Base-by-base conservation (phyloP, 2,888 invertebrate species). In the Lochmaea crataegi region DNA sequence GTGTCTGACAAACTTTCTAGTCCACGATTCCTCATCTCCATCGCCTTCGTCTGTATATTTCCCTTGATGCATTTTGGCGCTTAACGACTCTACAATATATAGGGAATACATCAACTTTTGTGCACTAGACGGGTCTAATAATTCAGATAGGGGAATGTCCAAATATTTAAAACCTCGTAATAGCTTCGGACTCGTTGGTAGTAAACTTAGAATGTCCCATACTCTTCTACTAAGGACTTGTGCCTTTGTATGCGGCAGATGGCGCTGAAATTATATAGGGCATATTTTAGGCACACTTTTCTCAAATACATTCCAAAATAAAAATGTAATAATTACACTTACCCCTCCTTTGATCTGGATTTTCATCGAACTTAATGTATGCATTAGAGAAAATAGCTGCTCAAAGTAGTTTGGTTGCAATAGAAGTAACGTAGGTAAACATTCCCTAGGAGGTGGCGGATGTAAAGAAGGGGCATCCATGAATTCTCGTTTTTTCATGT, bases 61-160 rank as follows among this genome's bases (percentile, higher is more conserved):
- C 16, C 74, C 77, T 57, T 78, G 80, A 70, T 68, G 75, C 58
- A 61, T 80, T 73, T 87, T 87, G 18, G 79, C 80, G 76, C 90
- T 90, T 32, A 95, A 87, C 51, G 92, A 92, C 84, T 95, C 95
- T 0, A 97, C 94, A 78, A 97, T 97, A 85, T 97, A 96, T 74
- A 97, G 87, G 0, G 96, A 96, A 85, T 98, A 98, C 96, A 97
- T 97, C 68, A 98, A 91, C 84, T 96, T 96, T 86, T 97, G 97
- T 0, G 97, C 94, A 85, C 95, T 96, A 41, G 92, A 92, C 0
- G 96, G 95, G 87, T 97, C 95, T 12, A 98, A 89, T 1, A 97
- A 87, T 79, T 94, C 93, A 22, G 92, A 90, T 63, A 96, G 86
- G 65, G 92, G 91, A 12, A 89, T 90, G 80, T 92, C 91, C 2